Conservation (phyloP, 2,797 vertebrate species). For the Dicrostonyx torquatus region DNA sequence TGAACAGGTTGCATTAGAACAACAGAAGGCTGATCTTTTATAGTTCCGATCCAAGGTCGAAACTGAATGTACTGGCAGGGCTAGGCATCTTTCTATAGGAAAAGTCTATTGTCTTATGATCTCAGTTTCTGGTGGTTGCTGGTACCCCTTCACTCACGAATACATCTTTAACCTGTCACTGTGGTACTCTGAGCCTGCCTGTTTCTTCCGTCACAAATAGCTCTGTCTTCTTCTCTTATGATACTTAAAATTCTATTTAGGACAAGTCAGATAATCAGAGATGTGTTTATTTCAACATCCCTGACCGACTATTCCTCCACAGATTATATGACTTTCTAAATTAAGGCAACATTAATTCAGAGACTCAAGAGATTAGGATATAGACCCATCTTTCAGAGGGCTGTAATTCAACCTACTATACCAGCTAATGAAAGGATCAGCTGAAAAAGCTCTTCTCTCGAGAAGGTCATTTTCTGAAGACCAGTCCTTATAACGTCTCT, state of each 20-base stretch:
- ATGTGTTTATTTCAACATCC: neutral
- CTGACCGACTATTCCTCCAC: neutral
- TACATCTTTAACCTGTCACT: neutral
- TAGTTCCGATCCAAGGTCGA: neutral
- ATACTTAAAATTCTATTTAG: neutral
- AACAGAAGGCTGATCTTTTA: slow-evolving; percentile 9
- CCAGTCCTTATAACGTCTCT: neutral
- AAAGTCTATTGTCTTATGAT: neutral
- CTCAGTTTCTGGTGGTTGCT: neutral
- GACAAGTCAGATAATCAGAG: neutral
- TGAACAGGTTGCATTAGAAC: neutral
- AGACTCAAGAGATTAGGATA: neutral
- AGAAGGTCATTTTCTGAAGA: neutral
- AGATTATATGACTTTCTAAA: neutral
- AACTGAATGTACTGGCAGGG: neutral
- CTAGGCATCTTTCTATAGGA: neutral
- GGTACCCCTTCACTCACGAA: neutral
- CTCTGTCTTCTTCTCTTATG: neutral
- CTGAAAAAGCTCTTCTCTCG: neutral
- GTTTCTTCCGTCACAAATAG: neutral
- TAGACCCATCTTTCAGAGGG: too few relatives aligned
- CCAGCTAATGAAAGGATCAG: neutral
- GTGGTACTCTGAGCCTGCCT: neutral
- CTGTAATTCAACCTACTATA: neutral
- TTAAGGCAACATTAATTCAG: neutral